Evolutionary conservation across 2,797 vertebrate genomes (phyloP).

Genomic region (Poeciliopsis gracilis): DNA sequence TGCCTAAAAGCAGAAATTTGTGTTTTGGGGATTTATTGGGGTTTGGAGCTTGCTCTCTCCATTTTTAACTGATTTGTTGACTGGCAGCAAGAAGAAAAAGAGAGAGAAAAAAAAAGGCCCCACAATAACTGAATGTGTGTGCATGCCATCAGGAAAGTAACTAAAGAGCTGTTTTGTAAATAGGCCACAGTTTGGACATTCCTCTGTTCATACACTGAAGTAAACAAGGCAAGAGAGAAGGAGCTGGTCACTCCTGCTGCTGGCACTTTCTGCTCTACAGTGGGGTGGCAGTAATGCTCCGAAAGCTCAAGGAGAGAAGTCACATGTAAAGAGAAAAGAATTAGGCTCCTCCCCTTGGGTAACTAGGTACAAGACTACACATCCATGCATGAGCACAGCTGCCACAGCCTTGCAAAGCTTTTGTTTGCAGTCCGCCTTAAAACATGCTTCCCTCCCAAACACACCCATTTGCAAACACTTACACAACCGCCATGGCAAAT

Average conservation of each 20-base stretch:
- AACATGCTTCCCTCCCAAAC: constrained; percentile 21
- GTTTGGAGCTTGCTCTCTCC: neutral
- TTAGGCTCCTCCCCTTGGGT: constrained; percentile 55
- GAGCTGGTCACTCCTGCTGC: constrained; percentile 52
- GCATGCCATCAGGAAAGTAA: constrained; percentile 56
- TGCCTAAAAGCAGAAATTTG: neutral
- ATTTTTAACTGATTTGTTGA: neutral
- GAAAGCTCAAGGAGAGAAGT: constrained; percentile 48
- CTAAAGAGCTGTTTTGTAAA: constrained; percentile 70
- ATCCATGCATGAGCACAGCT: constrained; percentile 59
- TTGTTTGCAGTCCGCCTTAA: constrained; percentile 37
- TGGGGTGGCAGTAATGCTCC: constrained; percentile 76
- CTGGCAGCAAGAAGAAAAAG: neutral
- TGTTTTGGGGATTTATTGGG: neutral
- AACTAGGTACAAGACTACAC: constrained; percentile 62
- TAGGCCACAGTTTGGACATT: constrained; percentile 64
- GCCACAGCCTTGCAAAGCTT: constrained; percentile 28
- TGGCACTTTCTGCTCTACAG: constrained; percentile 59
- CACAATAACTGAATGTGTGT: constrained; percentile 38
- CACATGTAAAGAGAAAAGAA: constrained; percentile 59
- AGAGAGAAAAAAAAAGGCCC: neutral
- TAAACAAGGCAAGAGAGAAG: constrained; percentile 53
- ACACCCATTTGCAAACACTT: constrained; percentile 38
- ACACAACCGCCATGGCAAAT: neutral
- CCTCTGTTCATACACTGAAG: constrained; percentile 62